Conservation (phyloP, 2,113 vertebrate species). For the Montifringilla adamsi region DNA sequence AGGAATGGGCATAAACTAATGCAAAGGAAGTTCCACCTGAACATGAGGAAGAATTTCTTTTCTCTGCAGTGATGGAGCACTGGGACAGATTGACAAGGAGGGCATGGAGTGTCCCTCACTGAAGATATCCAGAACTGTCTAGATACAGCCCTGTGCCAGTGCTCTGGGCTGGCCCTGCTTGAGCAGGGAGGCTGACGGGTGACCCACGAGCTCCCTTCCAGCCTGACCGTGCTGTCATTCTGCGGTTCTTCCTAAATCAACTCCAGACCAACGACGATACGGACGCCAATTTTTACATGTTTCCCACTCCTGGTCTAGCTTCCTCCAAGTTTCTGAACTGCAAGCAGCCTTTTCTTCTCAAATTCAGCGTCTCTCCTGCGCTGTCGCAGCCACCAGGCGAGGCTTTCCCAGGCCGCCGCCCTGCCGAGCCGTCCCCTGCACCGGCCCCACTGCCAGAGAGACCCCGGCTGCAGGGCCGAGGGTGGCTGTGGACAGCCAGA, state of each 20-base stretch:
- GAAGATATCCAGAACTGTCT: neutral
- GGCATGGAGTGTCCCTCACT: neutral
- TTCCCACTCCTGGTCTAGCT: neutral
- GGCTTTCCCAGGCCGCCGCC: neutral
- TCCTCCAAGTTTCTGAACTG: neutral
- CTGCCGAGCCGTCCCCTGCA: neutral
- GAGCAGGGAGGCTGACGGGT: fast-evolving
- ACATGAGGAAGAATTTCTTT: neutral
- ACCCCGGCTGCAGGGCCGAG: neutral
- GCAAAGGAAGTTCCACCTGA: neutral
- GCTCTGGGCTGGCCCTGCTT: neutral
- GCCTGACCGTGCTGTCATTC: neutral
- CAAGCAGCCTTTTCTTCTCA: neutral
- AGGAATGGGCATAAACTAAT: neutral
- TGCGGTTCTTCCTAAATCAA: fast-evolving
- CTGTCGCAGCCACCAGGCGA: neutral
- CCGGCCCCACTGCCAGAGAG: too few species aligned
- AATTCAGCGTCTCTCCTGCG: neutral
- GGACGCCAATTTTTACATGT: fast-evolving
- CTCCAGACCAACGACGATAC: fast-evolving
- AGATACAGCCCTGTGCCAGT: neutral
- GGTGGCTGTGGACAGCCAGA: fast-evolving
- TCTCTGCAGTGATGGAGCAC: neutral
- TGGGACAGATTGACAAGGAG: fast-evolving
- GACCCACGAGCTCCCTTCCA: neutral